phyloP scores from a whole-genome alignment of 2,113 vertebrate genomes.

The Hyaena hyaena region DNA sequence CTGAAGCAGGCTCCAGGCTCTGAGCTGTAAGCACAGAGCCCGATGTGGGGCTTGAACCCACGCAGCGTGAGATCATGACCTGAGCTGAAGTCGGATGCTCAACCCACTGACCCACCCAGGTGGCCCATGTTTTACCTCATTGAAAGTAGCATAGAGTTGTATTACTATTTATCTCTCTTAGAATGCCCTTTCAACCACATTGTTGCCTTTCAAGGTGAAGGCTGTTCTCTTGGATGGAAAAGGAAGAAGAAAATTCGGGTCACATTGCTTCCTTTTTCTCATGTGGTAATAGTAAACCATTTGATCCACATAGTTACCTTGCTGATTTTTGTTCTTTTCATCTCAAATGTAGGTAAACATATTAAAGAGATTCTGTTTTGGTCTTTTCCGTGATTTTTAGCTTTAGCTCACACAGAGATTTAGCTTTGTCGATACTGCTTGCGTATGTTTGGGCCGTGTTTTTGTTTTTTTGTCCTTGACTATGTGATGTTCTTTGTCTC shows the following conservation, averaged over 20 bases:
- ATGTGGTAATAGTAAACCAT: not conserved
- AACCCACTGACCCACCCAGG: not conserved
- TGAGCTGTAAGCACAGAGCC: too few species aligned
- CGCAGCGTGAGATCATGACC: not conserved
- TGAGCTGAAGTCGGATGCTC: not conserved
- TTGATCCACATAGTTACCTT: not conserved
- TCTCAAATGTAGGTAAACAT: not conserved
- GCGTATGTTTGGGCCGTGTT: not conserved
- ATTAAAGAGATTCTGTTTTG: not conserved
- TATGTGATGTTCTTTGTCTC: not conserved
- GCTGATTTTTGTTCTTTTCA: constrained; percentile 26
- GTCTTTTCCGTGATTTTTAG: not conserved
- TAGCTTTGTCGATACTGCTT: not conserved
- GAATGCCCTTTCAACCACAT: not conserved
- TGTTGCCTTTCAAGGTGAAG: constrained; percentile 55
- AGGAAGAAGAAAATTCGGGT: constrained; percentile 31
- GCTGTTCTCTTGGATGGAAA: constrained; percentile 15
- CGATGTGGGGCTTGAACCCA: not conserved
- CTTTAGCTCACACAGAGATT: not conserved
- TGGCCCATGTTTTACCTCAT: not conserved
- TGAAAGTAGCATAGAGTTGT: not conserved
- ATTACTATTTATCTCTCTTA: constrained; percentile 28
- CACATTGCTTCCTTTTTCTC: constrained; percentile 14
- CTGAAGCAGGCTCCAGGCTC: too few species aligned
- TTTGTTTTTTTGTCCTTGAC: constrained; percentile 13